These are phyloP conservation scores for Eriocheir sinensis DNA, from an alignment of 1,140 invertebrate species.

Conservation along the genomic window DNA sequence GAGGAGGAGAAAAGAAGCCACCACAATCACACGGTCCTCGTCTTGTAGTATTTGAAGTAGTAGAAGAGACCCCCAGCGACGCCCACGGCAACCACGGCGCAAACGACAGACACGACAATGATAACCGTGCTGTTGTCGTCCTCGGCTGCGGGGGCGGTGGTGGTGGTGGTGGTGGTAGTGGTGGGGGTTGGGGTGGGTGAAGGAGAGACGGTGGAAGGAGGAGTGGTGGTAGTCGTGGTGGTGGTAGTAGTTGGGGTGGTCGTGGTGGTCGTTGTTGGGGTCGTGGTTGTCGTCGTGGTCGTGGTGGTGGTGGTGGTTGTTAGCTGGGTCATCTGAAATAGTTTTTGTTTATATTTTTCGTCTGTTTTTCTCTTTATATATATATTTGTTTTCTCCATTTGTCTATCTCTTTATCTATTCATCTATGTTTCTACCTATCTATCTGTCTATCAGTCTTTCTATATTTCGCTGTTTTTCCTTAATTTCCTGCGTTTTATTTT, in stretches of 20 bases:
- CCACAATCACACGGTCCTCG: too few relatives aligned
- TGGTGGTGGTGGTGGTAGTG: background rate
- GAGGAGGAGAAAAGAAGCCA: too few relatives aligned
- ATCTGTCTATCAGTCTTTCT: constrained; percentile 25
- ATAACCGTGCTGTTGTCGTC: background rate
- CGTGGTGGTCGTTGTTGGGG: background rate
- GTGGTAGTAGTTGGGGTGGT: background rate
- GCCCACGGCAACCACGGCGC: background rate
- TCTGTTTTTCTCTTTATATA: too few relatives aligned
- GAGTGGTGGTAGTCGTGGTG: background rate
- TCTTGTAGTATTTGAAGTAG: too few relatives aligned
- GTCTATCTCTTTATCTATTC: constrained; percentile 33
- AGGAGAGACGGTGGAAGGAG: background rate
- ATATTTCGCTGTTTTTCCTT: background rate
- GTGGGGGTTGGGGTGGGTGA: background rate
- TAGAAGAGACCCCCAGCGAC: background rate
- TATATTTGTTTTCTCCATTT: background rate
- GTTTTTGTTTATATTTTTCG: too few relatives aligned
- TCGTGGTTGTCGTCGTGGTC: background rate
- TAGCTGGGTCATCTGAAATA: background rate
- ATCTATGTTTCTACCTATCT: too few relatives aligned
- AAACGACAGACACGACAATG: background rate
- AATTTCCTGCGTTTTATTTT: too few relatives aligned
- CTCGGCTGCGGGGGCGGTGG: background rate
- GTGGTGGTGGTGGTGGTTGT: background rate